Percentiles rank a stretch among this genome's conserved stretches.
These are phyloP conservation scores for Bombus ignitus DNA, from an alignment of 1,140 invertebrate species.

Conservation along the genomic window DNA sequence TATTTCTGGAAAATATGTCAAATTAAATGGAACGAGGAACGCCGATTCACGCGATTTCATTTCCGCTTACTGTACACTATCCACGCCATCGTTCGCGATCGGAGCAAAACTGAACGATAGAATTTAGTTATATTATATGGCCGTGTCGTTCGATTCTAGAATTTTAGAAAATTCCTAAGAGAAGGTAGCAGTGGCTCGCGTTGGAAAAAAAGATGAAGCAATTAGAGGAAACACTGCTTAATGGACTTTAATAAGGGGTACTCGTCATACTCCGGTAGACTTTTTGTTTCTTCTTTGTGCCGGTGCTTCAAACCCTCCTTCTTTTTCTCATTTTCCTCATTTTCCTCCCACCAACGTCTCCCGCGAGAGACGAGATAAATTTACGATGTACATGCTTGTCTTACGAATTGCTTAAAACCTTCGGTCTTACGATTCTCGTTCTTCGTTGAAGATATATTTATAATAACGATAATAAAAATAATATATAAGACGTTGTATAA, in stretches of 20 bases:
- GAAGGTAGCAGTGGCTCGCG: background rate
- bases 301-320: background rate
- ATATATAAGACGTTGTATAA: background rate
- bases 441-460: background rate
- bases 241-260: slow-evolving; percentile 56
- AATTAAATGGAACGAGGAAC: too few species aligned
- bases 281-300: slow-evolving; percentile 12
- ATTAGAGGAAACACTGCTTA: slow-evolving; percentile 54
- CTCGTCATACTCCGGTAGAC: slow-evolving; percentile 40
- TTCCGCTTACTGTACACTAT: too few species aligned
- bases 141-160: background rate
- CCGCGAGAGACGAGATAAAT: background rate
- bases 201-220: slow-evolving; percentile 52
- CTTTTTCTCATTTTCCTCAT: background rate
- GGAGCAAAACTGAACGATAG: background rate
- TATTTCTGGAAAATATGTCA: too few species aligned
- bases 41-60: too few species aligned
- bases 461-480: background rate
- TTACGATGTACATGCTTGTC: background rate
- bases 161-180: background rate
- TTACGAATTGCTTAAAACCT: background rate
- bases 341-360: background rate
- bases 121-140: background rate
- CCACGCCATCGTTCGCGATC: background rate
- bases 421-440: background rate